Evolutionary conservation across 2,888 invertebrate species (phyloP).

Genomic region (Poecilobothrus nobilitatus): DNA sequence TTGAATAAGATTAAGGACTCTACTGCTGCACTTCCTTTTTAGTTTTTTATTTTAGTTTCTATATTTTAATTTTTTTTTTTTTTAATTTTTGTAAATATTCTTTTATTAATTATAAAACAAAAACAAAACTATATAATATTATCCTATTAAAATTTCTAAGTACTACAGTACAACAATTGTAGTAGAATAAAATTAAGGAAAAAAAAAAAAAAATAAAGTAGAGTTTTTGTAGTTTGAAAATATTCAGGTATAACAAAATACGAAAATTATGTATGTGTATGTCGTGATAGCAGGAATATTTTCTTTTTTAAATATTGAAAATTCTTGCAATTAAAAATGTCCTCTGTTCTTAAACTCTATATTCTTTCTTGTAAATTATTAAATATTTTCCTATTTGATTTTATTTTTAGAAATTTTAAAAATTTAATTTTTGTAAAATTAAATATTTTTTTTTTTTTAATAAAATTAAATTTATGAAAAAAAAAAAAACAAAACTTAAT

Average conservation of each 20-base stretch:
- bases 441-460: not conserved
- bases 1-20: no score
- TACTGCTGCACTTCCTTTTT: no score
- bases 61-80: no score
- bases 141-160: no score
- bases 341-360: not conserved
- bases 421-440: not conserved
- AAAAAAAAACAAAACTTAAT: not conserved
- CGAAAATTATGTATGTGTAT: not conserved
- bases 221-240: not conserved
- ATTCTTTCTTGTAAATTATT: not conserved
- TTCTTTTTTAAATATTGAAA: not conserved
- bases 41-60: no score
- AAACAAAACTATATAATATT: no score
- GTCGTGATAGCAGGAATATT: slow-evolving; percentile 1
- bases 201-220: no score
- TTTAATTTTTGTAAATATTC: no score
- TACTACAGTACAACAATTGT: no score
- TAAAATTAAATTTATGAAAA: not conserved
- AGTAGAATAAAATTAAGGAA: no score
- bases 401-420: not conserved
- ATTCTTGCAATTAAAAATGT: not conserved
- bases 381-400: not conserved
- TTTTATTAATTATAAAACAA: no score
- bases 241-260: not conserved